phyloP scores from a whole-genome alignment of 2,888 invertebrate genomes.

The Neoitamus cyanurus region DNA sequence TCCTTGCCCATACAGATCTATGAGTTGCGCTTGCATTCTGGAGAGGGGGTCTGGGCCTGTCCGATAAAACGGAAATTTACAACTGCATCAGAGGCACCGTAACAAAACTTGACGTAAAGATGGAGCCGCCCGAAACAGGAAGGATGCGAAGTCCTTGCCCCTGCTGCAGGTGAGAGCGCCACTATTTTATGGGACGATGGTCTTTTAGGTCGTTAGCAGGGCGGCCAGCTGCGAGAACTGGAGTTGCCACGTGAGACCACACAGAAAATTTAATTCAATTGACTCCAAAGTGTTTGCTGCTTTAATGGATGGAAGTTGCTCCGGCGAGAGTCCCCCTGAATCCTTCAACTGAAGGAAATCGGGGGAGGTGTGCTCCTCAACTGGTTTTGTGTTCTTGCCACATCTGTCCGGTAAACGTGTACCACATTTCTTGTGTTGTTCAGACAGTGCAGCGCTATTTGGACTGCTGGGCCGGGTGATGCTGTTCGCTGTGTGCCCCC shows the following conservation, averaged over 20 bases:
- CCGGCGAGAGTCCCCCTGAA: neutral
- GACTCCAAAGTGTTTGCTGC: constrained; percentile 47
- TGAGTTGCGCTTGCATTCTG: neutral
- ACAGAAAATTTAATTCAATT: constrained; percentile 51
- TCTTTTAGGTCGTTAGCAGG: neutral
- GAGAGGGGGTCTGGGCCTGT: neutral
- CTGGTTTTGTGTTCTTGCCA: neutral
- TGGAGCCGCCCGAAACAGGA: neutral
- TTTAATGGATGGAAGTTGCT: constrained; percentile 44
- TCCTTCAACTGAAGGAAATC: neutral
- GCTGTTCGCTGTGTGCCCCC: neutral
- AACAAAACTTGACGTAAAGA: constrained; percentile 10
- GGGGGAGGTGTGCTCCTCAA: neutral
- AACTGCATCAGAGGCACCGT: neutral
- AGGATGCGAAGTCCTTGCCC: neutral
- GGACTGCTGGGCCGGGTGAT: neutral
- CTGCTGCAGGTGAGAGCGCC: neutral
- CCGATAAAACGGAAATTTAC: neutral
- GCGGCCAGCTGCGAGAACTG: neutral
- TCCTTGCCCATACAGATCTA: neutral
- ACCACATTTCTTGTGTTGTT: constrained; percentile 3
- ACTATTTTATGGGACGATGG: neutral
- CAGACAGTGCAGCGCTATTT: neutral
- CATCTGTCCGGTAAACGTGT: neutral
- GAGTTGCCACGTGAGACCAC: constrained; percentile 22